Conservation (phyloP, 1,140 invertebrate genomes). For the Calosoma granatense region DNA sequence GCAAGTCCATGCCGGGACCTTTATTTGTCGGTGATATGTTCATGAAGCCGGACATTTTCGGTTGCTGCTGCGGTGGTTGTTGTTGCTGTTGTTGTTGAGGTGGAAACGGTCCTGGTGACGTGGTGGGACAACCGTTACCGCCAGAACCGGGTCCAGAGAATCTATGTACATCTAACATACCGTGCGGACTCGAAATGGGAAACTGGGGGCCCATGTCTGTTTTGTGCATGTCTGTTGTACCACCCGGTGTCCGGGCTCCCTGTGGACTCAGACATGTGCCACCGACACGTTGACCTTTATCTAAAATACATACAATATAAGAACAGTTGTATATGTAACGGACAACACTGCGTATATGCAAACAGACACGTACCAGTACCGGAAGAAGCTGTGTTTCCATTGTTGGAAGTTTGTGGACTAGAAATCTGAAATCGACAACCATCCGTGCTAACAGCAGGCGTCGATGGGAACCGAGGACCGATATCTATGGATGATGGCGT, state of each 20-base stretch:
- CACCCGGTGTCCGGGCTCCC: not conserved
- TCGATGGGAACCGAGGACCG: slow-evolving; percentile 32
- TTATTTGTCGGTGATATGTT: slow-evolving; percentile 32
- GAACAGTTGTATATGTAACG: not conserved
- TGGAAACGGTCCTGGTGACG: not conserved
- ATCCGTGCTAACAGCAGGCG: slow-evolving; percentile 27
- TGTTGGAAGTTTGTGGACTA: slow-evolving; percentile 36
- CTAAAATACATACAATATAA: not conserved
- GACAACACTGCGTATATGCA: not conserved
- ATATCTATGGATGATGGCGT: slow-evolving; percentile 36
- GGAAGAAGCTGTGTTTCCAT: slow-evolving; percentile 20
- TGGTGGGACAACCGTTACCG: not conserved
- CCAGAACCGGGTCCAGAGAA: not conserved
- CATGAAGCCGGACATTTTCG: slow-evolving; percentile 30
- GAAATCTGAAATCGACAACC: slow-evolving; percentile 37
- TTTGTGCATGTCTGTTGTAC: not conserved
- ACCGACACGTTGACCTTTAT: not conserved
- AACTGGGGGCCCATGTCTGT: not conserved
- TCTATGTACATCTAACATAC: not conserved
- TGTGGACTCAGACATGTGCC: not conserved
- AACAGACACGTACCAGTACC: slow-evolving; percentile 15
- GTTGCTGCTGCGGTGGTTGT: slow-evolving; percentile 26
- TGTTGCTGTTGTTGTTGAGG: slow-evolving; percentile 17
- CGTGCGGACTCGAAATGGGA: not conserved
- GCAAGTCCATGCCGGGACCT: slow-evolving; percentile 29